Evolutionary conservation across 1,140 invertebrate species (phyloP).

Genomic region (Halictus rubicundus): DNA sequence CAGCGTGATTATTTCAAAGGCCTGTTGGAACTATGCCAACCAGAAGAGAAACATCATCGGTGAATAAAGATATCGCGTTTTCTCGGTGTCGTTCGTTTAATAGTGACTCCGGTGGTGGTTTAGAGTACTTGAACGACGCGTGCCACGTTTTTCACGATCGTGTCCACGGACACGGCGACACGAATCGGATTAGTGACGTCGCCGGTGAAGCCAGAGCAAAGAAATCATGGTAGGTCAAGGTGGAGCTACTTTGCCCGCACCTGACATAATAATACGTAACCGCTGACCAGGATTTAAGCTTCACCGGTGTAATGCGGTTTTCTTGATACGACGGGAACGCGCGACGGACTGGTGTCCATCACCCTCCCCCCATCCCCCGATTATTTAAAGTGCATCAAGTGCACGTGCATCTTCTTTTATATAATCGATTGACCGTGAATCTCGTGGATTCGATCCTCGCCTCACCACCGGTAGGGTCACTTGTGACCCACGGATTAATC

Average conservation of each 20-base stretch:
- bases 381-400: too few relatives aligned
- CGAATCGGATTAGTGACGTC: slow-evolving; percentile 64
- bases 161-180: background rate
- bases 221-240: slow-evolving; percentile 75
- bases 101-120: background rate
- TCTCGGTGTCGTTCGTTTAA: background rate
- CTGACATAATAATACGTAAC: slow-evolving; percentile 62
- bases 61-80: too few relatives aligned
- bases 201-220: slow-evolving; percentile 70
- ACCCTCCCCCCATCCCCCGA: too few relatives aligned
- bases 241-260: slow-evolving; percentile 68
- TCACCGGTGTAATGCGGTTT: slow-evolving; percentile 28
- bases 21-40: too few relatives aligned
- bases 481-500: too few relatives aligned
- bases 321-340: background rate
- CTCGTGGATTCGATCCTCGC: too few relatives aligned
- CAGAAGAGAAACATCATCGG: too few relatives aligned
- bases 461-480: too few relatives aligned
- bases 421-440: too few relatives aligned
- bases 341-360: too few relatives aligned
- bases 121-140: background rate
- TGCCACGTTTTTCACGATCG: background rate
- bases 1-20: too few relatives aligned
- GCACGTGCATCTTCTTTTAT: too few relatives aligned
- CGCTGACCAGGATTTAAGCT: slow-evolving; percentile 35